These are phyloP conservation scores for Asarcornis scutulata DNA, from an alignment of 2,113 vertebrate genomes.

Conservation along the genomic window DNA sequence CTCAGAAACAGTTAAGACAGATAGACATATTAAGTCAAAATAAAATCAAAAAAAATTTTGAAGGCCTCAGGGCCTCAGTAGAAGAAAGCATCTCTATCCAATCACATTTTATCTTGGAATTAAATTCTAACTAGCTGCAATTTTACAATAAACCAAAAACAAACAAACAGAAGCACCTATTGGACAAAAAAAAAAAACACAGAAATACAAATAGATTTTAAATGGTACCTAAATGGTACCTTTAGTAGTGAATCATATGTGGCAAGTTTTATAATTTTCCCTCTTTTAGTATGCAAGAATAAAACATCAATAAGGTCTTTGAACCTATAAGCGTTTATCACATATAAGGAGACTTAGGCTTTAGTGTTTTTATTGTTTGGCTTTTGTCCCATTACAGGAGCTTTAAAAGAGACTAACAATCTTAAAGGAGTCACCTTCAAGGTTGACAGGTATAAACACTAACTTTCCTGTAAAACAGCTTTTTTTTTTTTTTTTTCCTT, in stretches of 20 bases:
- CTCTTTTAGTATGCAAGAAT: not conserved
- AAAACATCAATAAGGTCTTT: not conserved
- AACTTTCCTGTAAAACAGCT: not conserved
- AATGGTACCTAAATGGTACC: not conserved
- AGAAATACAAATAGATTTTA: not conserved
- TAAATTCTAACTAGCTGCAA: not conserved
- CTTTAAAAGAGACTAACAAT: not conserved
- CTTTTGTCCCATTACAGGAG: not conserved
- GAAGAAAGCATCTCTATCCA: not conserved
- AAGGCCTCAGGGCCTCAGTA: not conserved
- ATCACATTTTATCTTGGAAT: not conserved
- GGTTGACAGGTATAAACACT: not conserved
- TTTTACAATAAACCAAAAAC: not conserved
- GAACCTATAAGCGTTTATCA: not conserved
- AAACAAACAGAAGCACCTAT: not conserved
- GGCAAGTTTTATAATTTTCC: not conserved
- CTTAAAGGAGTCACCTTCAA: slow-evolving; percentile 14
- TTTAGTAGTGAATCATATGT: not conserved
- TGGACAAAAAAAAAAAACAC: not conserved
- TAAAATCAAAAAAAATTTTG: not conserved
- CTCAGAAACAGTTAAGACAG: not conserved
- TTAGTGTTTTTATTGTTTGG: not conserved
- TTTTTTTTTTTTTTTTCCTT: not conserved
- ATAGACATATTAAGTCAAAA: not conserved
- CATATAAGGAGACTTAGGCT: not conserved